phyloP scores from a whole-genome alignment of 2,113 vertebrate species.

The Alethe diademata region DNA sequence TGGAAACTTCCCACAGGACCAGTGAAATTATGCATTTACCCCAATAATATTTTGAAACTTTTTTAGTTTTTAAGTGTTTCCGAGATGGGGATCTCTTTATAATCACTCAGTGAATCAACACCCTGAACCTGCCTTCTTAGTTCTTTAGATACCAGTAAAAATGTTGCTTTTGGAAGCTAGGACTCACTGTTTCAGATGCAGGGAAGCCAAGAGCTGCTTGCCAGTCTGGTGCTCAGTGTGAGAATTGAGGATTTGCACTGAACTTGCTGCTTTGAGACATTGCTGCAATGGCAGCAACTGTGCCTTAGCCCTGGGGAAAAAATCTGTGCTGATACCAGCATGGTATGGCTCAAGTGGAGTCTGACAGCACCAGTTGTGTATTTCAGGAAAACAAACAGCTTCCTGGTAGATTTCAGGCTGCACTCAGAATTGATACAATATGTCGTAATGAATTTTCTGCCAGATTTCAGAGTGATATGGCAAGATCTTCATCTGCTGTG shows the following conservation, averaged over 20 bases:
- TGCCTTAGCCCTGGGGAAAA: constrained; percentile 3
- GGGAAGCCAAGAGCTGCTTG: background rate
- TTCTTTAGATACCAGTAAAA: background rate
- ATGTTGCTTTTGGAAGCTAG: background rate
- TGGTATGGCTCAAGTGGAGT: background rate
- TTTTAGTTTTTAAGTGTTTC: background rate
- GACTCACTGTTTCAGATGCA: accelerated
- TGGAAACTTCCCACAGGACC: background rate
- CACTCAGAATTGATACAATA: background rate
- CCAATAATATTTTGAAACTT: background rate
- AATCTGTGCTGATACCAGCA: background rate
- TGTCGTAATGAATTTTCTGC: constrained; percentile 30
- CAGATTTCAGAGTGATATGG: background rate
- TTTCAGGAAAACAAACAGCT: constrained; percentile 13
- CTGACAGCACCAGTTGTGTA: background rate
- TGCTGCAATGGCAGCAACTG: background rate
- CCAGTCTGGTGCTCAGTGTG: background rate
- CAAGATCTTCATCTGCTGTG: background rate
- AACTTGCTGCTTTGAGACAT: background rate
- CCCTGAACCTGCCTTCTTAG: background rate
- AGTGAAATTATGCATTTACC: background rate
- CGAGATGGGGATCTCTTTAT: background rate
- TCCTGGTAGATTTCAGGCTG: background rate
- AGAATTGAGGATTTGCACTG: background rate
- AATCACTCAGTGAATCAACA: background rate